These are phyloP conservation scores for Patiria pectinifera DNA, from an alignment of 53 echinoderm and acorn worm genomes.

Conservation along the genomic window DNA sequence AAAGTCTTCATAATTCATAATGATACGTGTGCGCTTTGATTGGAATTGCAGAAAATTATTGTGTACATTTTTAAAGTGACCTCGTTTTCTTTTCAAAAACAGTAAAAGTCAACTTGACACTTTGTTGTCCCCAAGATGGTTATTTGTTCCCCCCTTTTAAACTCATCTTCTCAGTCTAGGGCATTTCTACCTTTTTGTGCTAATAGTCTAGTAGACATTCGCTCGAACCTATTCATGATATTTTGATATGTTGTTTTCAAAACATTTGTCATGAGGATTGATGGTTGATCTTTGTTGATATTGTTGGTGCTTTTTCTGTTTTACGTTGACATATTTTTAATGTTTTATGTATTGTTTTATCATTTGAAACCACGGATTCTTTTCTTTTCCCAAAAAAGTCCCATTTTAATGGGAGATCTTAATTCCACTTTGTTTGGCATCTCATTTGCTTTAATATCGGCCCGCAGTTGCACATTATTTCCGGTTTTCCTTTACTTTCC, in stretches of 20 bases:
- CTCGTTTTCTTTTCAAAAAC: neutral
- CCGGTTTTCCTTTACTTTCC: too few relatives aligned
- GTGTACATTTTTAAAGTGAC: neutral
- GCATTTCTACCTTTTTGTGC: too few relatives aligned
- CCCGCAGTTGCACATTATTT: too few relatives aligned
- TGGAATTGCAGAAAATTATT: neutral
- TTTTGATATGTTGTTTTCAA: neutral
- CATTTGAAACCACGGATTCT: too few relatives aligned
- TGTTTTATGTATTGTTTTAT: neutral
- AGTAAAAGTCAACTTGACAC: neutral
- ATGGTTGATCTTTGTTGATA: neutral
- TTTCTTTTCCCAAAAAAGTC: too few relatives aligned
- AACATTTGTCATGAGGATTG: neutral
- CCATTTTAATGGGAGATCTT: too few relatives aligned
- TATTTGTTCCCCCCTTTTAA: neutral
- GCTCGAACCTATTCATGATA: neutral
- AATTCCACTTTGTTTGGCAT: neutral
- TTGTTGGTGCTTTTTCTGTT: slow-evolving; percentile 35
- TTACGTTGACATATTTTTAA: neutral
- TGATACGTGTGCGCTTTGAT: slow-evolving; percentile 26
- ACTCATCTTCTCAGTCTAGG: too few relatives aligned
- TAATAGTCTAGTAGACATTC: neutral
- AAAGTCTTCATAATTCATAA: neutral
- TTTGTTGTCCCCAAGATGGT: neutral
- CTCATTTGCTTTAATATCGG: too few relatives aligned